phyloP scores from a whole-genome alignment of 1,140 invertebrate genomes.

The Tetragnatha versicolor region DNA sequence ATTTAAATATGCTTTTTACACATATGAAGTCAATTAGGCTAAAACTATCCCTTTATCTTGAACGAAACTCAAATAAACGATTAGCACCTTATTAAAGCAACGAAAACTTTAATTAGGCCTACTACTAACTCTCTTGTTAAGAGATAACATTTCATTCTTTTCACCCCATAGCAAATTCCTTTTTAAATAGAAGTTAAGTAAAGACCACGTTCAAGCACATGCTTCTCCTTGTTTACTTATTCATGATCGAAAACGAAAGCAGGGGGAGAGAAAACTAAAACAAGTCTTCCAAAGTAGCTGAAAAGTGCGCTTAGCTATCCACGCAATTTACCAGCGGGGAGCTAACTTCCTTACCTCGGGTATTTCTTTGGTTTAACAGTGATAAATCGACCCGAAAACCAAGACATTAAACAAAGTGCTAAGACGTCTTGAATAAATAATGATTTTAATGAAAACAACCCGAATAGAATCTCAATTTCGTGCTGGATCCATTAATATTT shows the following conservation, averaged over 20 bases:
- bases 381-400: not conserved
- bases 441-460: not conserved
- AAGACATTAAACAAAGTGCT: not conserved
- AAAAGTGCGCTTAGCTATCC: not conserved
- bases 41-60: too few relatives aligned
- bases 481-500: too few relatives aligned
- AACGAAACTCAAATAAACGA: too few relatives aligned
- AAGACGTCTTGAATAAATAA: slow-evolving; percentile 20
- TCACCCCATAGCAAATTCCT: not conserved
- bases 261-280: not conserved
- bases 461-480: too few relatives aligned
- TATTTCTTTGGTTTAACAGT: slow-evolving; percentile 10
- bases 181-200: not conserved
- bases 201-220: not conserved
- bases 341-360: too few relatives aligned
- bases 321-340: not conserved
- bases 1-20: too few relatives aligned
- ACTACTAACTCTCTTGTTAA: too few relatives aligned
- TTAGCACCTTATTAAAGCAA: too few relatives aligned
- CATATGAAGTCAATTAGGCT: too few relatives aligned
- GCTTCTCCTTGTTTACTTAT: not conserved
- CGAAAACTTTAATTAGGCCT: too few relatives aligned
- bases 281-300: not conserved
- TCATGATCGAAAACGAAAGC: not conserved
- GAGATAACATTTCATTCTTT: too few relatives aligned